Evolutionary conservation across 2,888 invertebrate genomes (phyloP).

Genomic region (Brachypterus glaber): DNA sequence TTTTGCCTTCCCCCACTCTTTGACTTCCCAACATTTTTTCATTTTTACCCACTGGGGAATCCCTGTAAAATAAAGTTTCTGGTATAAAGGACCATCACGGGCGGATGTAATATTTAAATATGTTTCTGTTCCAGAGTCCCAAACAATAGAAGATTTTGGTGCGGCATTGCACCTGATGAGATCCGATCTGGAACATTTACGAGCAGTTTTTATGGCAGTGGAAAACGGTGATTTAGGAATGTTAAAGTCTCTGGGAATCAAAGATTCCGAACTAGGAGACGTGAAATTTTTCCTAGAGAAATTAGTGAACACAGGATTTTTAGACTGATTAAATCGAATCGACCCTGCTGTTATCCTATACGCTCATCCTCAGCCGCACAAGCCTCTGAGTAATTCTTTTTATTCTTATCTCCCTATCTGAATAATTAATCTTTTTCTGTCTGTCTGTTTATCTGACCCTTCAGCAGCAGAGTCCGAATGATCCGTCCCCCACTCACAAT

Average conservation of each 20-base stretch:
- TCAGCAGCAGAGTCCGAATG: constrained; percentile 39
- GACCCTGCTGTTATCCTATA: constrained; percentile 51
- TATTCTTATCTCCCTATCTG: constrained; percentile 47
- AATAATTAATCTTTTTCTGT: constrained; percentile 19
- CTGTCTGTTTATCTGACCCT: constrained; percentile 20
- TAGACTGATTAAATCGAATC: constrained; percentile 65
- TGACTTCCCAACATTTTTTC: too few relatives aligned
- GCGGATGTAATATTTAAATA: too few relatives aligned
- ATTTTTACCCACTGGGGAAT: too few relatives aligned
- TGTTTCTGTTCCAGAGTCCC: constrained; percentile 64
- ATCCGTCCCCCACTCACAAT: constrained; percentile 29
- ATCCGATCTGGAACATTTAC: constrained; percentile 82
- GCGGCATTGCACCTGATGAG: constrained; percentile 78
- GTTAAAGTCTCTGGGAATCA: constrained; percentile 88
- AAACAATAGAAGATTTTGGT: constrained; percentile 90
- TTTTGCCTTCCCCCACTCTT: too few relatives aligned
- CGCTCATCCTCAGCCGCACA: constrained; percentile 52
- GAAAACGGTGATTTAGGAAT: constrained; percentile 91
- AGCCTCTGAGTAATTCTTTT: constrained; percentile 63
- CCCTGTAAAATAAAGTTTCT: too few relatives aligned
- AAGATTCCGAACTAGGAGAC: constrained; percentile 89
- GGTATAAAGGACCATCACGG: too few relatives aligned
- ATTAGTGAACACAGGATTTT: constrained; percentile 89
- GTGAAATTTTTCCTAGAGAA: constrained; percentile 95
- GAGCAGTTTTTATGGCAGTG: constrained; percentile 91